These are phyloP conservation scores for Morpho deidamia DNA, from an alignment of 2,888 invertebrate genomes.

Conservation along the genomic window DNA sequence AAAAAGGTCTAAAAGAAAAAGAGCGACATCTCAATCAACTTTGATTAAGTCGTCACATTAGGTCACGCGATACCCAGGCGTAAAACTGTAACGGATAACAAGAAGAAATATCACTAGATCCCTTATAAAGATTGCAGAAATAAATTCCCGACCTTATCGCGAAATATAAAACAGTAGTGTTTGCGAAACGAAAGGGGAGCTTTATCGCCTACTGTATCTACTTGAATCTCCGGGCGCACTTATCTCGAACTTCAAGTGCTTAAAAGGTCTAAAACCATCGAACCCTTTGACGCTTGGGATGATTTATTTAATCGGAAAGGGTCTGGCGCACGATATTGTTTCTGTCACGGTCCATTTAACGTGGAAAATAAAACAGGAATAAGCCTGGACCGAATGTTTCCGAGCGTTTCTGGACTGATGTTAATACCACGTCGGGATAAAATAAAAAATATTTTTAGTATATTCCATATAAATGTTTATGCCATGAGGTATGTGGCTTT, in stretches of 20 bases:
- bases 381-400: slow-evolving; percentile 7
- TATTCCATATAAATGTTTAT: neutral
- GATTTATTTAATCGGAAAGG: slow-evolving; percentile 34
- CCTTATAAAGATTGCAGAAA: neutral
- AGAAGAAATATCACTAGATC: no score
- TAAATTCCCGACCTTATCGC: neutral
- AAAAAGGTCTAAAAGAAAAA: no score
- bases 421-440: neutral
- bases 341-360: slow-evolving; percentile 12
- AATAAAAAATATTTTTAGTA: neutral
- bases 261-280: slow-evolving; percentile 24
- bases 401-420: slow-evolving; percentile 1
- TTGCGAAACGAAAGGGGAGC: slow-evolving; percentile 8
- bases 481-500: no score
- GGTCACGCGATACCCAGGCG: no score
- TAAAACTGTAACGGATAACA: no score
- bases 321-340: slow-evolving; percentile 21
- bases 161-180: slow-evolving; percentile 5
- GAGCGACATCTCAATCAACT: no score
- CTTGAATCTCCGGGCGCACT: slow-evolving; percentile 14
- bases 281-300: slow-evolving; percentile 27
- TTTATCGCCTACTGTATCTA: slow-evolving; percentile 10
- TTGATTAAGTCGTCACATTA: no score
- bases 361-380: slow-evolving; percentile 8
- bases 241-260: slow-evolving; percentile 25